These are phyloP conservation scores for Apis laboriosa DNA, from an alignment of 1,140 invertebrate species.

Conservation along the genomic window DNA sequence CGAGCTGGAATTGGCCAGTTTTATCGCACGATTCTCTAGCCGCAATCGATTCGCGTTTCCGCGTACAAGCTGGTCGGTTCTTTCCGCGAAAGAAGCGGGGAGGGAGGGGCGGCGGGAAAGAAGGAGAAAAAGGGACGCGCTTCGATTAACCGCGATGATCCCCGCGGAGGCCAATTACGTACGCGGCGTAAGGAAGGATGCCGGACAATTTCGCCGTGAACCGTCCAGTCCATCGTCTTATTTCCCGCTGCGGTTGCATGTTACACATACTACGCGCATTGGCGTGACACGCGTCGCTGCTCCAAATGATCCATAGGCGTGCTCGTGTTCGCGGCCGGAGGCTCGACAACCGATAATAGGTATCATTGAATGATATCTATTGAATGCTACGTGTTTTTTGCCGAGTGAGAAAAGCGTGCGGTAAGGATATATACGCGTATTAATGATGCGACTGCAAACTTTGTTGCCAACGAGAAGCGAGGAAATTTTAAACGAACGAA, in stretches of 20 bases:
- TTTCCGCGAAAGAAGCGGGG: neutral
- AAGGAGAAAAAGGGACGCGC: neutral
- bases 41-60: conserved; percentile 15
- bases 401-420: too few species aligned
- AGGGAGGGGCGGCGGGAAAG: neutral
- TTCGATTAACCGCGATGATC: conserved; percentile 48
- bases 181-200: conserved; percentile 19
- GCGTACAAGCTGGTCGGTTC: neutral
- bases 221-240: neutral
- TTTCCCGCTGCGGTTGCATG: conserved; percentile 11
- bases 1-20: neutral
- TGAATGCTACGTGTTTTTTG: too few species aligned
- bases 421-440: too few species aligned
- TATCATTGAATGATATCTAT: neutral
- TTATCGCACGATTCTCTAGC: neutral
- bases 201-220: conserved; percentile 32
- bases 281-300: conserved; percentile 19
- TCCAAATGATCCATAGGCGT: conserved; percentile 9
- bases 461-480: too few species aligned
- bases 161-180: conserved; percentile 41
- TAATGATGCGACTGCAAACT: too few species aligned
- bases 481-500: too few species aligned
- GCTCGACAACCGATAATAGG: neutral
- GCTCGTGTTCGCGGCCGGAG: neutral
- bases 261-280: conserved; percentile 14